phyloP scores from a whole-genome alignment of 2,888 invertebrate genomes.

The Oithona nana region DNA sequence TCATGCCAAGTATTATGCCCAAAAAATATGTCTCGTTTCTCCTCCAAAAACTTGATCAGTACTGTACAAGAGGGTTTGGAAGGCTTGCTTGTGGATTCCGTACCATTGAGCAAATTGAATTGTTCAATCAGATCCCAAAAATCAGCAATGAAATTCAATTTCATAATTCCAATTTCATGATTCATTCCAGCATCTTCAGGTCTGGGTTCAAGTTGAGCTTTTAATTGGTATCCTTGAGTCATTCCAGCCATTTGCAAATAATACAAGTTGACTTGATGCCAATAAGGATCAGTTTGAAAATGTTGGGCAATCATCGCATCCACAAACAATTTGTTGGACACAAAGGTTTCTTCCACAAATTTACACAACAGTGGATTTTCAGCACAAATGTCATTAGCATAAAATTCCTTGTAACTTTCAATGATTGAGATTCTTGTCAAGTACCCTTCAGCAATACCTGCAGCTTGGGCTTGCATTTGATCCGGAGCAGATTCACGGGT shows the following conservation, averaged over 20 bases:
- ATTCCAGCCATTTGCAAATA: background rate
- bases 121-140: background rate
- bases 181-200: background rate
- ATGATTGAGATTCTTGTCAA: background rate
- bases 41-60: slow-evolving; percentile 42
- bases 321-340: background rate
- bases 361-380: background rate
- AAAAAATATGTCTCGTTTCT: slow-evolving; percentile 40
- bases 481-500: background rate
- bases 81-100: background rate
- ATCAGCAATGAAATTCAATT: background rate
- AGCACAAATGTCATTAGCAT: background rate
- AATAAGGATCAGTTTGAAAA: background rate
- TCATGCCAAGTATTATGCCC: slow-evolving; percentile 61
- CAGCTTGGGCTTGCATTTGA: background rate
- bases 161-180: background rate
- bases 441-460: background rate
- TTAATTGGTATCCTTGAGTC: background rate
- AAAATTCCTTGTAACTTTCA: background rate
- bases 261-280: background rate
- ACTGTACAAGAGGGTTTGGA: slow-evolving; percentile 35
- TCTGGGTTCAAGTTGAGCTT: background rate
- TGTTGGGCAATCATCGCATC: background rate
- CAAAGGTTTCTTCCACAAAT: background rate
- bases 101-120: background rate